These are phyloP conservation scores for Marcusenius ussheri DNA, from an alignment of 2,113 vertebrate species.

Conservation along the genomic window DNA sequence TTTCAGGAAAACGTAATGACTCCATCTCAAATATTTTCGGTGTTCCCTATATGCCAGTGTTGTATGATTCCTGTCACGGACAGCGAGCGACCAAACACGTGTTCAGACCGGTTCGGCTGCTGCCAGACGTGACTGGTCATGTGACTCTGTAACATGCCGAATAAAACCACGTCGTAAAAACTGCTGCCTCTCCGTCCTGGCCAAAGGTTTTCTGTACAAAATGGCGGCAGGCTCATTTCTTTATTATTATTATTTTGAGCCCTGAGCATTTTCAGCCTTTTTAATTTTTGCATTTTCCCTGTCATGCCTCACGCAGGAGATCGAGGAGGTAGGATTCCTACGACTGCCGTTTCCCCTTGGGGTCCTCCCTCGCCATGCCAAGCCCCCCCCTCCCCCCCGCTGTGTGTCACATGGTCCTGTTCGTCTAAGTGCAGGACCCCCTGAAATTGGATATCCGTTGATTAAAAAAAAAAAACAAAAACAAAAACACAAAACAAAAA, in stretches of 20 bases:
- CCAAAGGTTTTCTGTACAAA: neutral
- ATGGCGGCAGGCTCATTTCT: neutral
- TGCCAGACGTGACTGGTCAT: neutral
- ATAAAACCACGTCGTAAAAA: neutral
- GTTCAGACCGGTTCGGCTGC: neutral
- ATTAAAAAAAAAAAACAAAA: neutral
- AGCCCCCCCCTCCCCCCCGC: neutral
- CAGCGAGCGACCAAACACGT: neutral
- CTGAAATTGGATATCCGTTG: neutral
- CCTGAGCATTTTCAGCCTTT: conserved; percentile 53
- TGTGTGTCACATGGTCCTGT: conserved; percentile 13
- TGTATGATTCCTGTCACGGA: neutral
- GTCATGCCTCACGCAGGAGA: conserved; percentile 94
- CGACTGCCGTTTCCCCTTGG: neutral
- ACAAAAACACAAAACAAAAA: too few relatives aligned
- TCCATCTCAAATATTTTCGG: neutral
- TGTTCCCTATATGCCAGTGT: neutral
- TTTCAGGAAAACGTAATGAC: neutral
- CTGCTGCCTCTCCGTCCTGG: neutral
- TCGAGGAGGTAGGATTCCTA: conserved; percentile 90
- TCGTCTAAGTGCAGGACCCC: neutral
- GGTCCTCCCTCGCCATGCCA: neutral
- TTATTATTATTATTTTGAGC: conserved; percentile 50
- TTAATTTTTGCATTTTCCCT: conserved; percentile 82
- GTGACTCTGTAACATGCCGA: neutral